phyloP scores from a whole-genome alignment of 1,140 invertebrate genomes.

The Anadara kagoshimensis region DNA sequence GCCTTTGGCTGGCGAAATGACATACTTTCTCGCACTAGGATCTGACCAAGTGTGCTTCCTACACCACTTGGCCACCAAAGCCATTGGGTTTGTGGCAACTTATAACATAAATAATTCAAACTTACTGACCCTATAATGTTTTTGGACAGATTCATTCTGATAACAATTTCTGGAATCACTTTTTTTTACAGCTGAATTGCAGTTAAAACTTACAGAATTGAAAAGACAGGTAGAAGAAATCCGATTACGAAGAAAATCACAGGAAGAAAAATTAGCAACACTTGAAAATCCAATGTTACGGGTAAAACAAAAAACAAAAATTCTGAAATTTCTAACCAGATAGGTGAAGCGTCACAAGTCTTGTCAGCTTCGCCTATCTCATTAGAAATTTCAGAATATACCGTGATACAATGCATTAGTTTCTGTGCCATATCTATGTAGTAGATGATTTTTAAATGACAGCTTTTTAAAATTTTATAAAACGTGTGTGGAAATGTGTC shows the following conservation, averaged over 20 bases:
- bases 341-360: neutral
- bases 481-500: no score
- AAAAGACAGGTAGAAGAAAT: conserved; percentile 59
- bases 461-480: no score
- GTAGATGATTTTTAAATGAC: no score
- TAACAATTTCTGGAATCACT: neutral
- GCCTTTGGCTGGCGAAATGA: no score
- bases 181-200: conserved; percentile 43
- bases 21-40: no score
- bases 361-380: neutral
- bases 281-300: conserved; percentile 43
- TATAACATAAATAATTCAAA: no score
- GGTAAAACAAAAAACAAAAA: conserved; percentile 22
- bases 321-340: neutral
- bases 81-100: no score
- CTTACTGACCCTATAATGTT: neutral
- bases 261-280: conserved; percentile 53
- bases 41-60: neutral
- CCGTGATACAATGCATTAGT: neutral
- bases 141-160: neutral
- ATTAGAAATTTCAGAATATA: neutral
- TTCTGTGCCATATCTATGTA: neutral
- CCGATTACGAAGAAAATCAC: conserved; percentile 43
- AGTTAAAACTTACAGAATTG: conserved; percentile 51
- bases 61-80: no score